A percentile compares a stretch with the other conserved stretches of the same genome.
These are phyloP conservation scores for Himalopsyche kuldschensis DNA, from an alignment of 2,888 invertebrate species.

Conservation along the genomic window DNA sequence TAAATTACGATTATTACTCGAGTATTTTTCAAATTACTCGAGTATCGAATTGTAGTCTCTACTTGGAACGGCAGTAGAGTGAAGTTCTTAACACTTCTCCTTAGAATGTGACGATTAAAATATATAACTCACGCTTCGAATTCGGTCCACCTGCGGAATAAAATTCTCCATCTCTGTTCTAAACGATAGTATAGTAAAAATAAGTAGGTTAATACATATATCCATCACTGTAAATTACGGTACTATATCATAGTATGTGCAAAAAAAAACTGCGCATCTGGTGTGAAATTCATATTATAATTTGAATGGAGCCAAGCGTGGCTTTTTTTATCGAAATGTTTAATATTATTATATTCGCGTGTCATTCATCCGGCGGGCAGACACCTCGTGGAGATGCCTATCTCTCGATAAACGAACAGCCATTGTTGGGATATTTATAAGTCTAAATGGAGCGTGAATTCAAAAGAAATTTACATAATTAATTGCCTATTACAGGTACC, in stretches of 20 bases:
- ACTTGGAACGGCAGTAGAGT: too few relatives aligned
- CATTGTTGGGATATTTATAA: neutral
- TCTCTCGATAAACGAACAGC: neutral
- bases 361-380: neutral
- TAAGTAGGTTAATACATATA: too few relatives aligned
- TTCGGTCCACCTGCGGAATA: too few relatives aligned
- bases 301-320: neutral
- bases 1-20: too few relatives aligned
- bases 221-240: too few relatives aligned
- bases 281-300: neutral
- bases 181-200: too few relatives aligned
- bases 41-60: too few relatives aligned
- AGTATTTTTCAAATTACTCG: too few relatives aligned
- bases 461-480: neutral
- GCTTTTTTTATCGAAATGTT: neutral
- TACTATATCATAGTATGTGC: neutral
- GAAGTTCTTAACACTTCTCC: too few relatives aligned
- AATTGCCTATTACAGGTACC: neutral
- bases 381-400: neutral
- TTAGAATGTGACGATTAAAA: too few relatives aligned
- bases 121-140: too few relatives aligned
- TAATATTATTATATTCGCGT: neutral
- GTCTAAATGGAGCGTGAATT: neutral
- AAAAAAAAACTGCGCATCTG: neutral
- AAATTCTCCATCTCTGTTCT: too few relatives aligned